Evolutionary conservation across 1,140 invertebrate genomes (phyloP).

Genomic region (Sarcophaga bullata): DNA sequence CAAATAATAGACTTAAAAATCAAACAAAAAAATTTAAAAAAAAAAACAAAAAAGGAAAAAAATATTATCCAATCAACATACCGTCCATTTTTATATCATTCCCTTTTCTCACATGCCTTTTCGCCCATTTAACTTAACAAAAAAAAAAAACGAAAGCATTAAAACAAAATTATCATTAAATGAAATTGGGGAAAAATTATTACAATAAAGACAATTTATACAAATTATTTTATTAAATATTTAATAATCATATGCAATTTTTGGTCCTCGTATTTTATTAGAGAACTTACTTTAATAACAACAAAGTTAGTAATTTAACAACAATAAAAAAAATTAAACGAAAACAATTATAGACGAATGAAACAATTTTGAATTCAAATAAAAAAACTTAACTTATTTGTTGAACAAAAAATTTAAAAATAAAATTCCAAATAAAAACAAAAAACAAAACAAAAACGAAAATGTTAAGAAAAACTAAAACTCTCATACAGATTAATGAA

Average conservation of each 20-base stretch:
- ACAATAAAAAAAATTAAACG: not conserved
- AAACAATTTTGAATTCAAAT: not conserved
- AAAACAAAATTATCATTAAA: slow-evolving; percentile 10
- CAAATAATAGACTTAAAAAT: not conserved
- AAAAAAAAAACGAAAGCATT: slow-evolving; percentile 10
- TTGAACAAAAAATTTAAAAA: not conserved
- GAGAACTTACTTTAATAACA: not conserved
- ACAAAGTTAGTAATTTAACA: not conserved
- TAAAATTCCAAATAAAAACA: not conserved
- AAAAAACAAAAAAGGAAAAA: not conserved
- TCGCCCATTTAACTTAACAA: slow-evolving; percentile 1
- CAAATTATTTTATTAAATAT: slow-evolving; percentile 35
- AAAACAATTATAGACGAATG: not conserved
- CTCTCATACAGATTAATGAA: not conserved
- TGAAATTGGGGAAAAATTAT: not conserved
- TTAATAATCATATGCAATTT: not conserved
- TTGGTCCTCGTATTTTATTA: not conserved
- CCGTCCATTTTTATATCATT: slow-evolving; percentile 36
- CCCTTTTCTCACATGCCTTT: not conserved
- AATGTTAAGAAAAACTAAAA: not conserved
- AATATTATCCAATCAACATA: slow-evolving; percentile 36
- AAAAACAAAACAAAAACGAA: not conserved
- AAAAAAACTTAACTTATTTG: not conserved
- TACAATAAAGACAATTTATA: slow-evolving; percentile 27
- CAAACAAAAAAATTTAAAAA: slow-evolving; percentile 8